phyloP scores from a whole-genome alignment of 2,797 vertebrate genomes.

The Cynopterus sphinx region DNA sequence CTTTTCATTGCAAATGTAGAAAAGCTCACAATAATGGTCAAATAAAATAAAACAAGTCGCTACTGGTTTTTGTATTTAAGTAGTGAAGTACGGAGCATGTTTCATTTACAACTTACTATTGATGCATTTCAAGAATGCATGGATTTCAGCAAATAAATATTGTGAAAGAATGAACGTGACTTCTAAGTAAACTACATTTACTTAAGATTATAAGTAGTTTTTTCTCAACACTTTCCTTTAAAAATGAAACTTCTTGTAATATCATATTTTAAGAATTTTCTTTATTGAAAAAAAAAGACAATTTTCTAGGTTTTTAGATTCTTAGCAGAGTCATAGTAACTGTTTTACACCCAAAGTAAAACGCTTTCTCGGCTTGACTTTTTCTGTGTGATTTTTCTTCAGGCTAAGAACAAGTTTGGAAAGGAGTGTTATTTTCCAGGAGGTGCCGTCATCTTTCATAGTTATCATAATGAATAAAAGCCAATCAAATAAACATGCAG shows the following conservation, averaged over 20 bases:
- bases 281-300: neutral
- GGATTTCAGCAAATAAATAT: neutral
- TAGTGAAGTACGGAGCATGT: neutral
- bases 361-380: neutral
- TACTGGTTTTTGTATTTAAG: neutral
- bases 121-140: neutral
- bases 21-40: neutral
- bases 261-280: neutral
- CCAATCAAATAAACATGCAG: neutral
- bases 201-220: neutral
- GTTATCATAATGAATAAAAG: neutral
- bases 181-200: neutral
- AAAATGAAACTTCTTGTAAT: neutral
- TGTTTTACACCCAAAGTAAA: conserved; percentile 25
- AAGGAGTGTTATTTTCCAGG: neutral
- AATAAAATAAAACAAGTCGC: neutral
- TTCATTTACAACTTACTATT: neutral
- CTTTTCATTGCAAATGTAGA: neutral
- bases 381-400: conserved; percentile 39
- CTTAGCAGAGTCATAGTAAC: neutral
- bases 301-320: neutral
- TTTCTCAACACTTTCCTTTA: neutral
- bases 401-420: neutral
- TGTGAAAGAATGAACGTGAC: neutral
- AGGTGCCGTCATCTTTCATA: neutral